Conservation (phyloP, 1,140 invertebrate genomes). For the Apis dorsata region DNA sequence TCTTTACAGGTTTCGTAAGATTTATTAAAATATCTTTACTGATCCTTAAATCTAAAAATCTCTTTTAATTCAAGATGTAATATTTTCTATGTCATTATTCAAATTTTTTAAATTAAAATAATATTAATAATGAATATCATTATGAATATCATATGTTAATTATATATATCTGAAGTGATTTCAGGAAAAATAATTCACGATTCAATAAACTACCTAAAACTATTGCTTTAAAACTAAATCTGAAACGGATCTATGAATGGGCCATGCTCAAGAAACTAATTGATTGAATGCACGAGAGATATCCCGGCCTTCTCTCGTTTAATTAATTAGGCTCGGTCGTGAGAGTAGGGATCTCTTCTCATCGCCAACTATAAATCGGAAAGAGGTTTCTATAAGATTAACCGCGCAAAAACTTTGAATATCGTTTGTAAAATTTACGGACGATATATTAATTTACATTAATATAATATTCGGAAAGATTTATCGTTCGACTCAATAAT, state of each 20-base stretch:
- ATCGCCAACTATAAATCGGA: conserved; percentile 32
- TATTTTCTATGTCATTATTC: too few species aligned
- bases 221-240: too few species aligned
- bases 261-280: neutral
- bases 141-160: too few species aligned
- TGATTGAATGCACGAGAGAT: neutral
- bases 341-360: neutral
- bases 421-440: conserved; percentile 26
- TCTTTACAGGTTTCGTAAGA: too few species aligned
- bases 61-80: too few species aligned
- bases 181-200: neutral
- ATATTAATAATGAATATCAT: too few species aligned
- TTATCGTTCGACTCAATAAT: conserved; percentile 11
- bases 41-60: too few species aligned
- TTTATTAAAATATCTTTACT: too few species aligned
- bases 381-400: neutral
- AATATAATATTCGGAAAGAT: conserved; percentile 25
- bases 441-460: conserved; percentile 37
- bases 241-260: neutral
- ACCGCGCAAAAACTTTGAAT: conserved; percentile 1
- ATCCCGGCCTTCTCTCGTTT: conserved; percentile 9
- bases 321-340: conserved; percentile 27
- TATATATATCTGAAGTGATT: too few species aligned
- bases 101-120: too few species aligned
- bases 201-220: neutral